These are phyloP conservation scores for Lycopodina hypogea DNA, from an alignment of 37 sponge, comb jelly and placozoan genomes.

Conservation along the genomic window DNA sequence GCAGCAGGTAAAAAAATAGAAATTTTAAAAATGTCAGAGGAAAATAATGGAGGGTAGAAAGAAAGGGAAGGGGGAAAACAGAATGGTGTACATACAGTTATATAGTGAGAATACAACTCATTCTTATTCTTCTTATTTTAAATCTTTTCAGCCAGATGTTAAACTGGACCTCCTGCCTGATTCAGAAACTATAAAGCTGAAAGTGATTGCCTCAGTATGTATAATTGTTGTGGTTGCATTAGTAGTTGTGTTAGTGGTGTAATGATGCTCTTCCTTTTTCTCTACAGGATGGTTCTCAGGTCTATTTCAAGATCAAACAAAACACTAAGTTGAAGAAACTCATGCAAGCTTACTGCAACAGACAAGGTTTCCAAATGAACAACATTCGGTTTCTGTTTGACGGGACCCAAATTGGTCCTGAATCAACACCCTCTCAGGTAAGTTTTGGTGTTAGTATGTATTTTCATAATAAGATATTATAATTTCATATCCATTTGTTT, in stretches of 20 bases:
- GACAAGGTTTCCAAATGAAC: slow-evolving; percentile 86
- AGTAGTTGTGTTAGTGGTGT: too few species aligned
- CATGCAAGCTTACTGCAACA: slow-evolving; percentile 95
- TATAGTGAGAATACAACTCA: too few species aligned
- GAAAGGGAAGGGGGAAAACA: too few species aligned
- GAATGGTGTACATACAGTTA: too few species aligned
- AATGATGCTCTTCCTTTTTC: background rate
- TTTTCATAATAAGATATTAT: background rate
- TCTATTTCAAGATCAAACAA: slow-evolving; percentile 95
- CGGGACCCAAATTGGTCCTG: slow-evolving; percentile 78
- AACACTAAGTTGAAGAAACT: slow-evolving; percentile 93
- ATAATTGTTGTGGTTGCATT: background rate
- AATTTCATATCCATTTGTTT: background rate
- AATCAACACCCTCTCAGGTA: slow-evolving; percentile 69
- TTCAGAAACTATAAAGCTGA: slow-evolving; percentile 72
- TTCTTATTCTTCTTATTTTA: background rate
- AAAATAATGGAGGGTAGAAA: too few species aligned
- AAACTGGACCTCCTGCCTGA: slow-evolving; percentile 49
- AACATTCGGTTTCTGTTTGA: slow-evolving; percentile 95
- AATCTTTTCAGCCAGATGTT: slow-evolving; percentile 61
- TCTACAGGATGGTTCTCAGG: slow-evolving; percentile 85
- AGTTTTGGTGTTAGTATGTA: background rate
- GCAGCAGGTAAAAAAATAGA: too few species aligned
- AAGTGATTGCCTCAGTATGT: slow-evolving; percentile 77
- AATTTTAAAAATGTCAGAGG: too few species aligned